Evolutionary conservation across 2,888 invertebrate genomes (phyloP), one percentile per base, ranked within the genome.

Genomic region (Coleophora flavipennella): DNA sequence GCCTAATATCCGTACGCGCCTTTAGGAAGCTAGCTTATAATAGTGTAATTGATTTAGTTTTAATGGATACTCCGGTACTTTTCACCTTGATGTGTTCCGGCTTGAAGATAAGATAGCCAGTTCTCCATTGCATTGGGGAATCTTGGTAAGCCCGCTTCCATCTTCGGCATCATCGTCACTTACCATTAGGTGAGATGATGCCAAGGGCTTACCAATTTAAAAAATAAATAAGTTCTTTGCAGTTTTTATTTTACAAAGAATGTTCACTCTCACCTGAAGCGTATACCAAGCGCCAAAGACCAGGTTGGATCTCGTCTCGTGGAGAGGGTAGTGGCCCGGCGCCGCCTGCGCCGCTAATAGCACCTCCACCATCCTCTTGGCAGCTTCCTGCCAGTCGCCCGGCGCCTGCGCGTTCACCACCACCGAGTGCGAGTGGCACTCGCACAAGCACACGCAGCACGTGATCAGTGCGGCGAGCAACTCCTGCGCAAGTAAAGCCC

Each of bases 271-370:
- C 59, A 93, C 94, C 87, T 97, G 96, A 38, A 97, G 74, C 40
- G 92, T 90, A 67, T 94, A 97, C 97, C 97, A 97, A 71, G 96
- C 95, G 2, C 93, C 92, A 75, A 96, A 92, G 0, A 95, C 89
- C 48, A 95, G 87, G 43, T 91, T 92, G 62, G 96, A 96, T 45
- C 93, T 90, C 0, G 90, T 91, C 75, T 97, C 97, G 59, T 97
- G 94, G 3, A 92, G 86, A 0, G 96, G 96, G 78, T 94, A 97
- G 49, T 92, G 88, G 0, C 96, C 96, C 8, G 91, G 81, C 35
- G 85, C 89, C 45, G 91, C 91, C 33, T 94, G 93, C 59, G 95
- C 95, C 40, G 90, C 88, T 38, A 97, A 74, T 44, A 96, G 85
- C 40, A 93, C 86, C 45, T 90, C 88, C 1, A 96, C 86, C 33